Conservation (phyloP, 2,888 invertebrate species). For the Thecocarcelia acutangulata region DNA sequence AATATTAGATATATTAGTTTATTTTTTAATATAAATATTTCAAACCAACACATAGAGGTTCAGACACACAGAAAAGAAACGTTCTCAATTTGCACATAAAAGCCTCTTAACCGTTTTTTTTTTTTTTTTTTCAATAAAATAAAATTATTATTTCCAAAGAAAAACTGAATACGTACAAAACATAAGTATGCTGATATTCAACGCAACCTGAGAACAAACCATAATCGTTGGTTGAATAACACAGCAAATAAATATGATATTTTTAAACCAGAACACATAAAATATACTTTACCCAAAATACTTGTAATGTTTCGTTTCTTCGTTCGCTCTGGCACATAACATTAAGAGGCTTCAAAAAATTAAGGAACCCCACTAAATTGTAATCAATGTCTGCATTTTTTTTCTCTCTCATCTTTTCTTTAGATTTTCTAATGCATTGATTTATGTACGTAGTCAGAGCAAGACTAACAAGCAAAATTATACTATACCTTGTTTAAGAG, state of each 20-base stretch:
- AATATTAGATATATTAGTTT: slow-evolving; percentile 35
- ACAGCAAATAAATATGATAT: neutral
- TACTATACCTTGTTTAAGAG: slow-evolving; percentile 13
- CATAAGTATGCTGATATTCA: too few species aligned
- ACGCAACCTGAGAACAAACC: too few species aligned
- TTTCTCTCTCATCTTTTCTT: neutral
- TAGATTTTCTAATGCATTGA: neutral
- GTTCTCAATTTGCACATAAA: slow-evolving; percentile 46
- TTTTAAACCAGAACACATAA: slow-evolving; percentile 13
- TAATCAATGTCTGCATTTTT: slow-evolving; percentile 25
- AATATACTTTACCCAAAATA: slow-evolving; percentile 6
- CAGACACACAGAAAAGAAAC: neutral
- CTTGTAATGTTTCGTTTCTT: slow-evolving; percentile 13
- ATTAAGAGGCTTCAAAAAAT: slow-evolving; percentile 30
- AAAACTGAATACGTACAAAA: too few species aligned
- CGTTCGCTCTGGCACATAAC: neutral
- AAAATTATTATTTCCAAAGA: too few species aligned
- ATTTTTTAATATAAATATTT: slow-evolving; percentile 4
- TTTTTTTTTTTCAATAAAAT: neutral
- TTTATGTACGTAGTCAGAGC: slow-evolving; percentile 17
- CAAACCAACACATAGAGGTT: neutral
- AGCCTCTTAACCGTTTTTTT: slow-evolving; percentile 44
- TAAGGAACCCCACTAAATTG: slow-evolving; percentile 31
- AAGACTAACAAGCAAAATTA: slow-evolving; percentile 41
- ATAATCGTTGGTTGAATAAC: neutral